Conservation (phyloP, 2,797 vertebrate genomes). For the Odontamblyopus rebecca region DNA sequence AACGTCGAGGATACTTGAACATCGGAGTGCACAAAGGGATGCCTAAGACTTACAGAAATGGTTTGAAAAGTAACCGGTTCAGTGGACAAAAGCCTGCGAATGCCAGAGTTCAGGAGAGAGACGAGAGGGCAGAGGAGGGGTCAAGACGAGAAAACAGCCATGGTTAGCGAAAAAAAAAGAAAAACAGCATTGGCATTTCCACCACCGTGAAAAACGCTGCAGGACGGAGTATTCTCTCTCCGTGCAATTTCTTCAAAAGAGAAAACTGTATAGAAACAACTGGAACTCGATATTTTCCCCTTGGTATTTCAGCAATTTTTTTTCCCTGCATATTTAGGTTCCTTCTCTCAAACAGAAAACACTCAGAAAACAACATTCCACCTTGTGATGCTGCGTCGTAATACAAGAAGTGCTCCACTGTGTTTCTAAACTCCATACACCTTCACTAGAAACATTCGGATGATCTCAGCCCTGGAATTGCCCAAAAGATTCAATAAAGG, state of each 20-base stretch:
- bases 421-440: too few relatives aligned
- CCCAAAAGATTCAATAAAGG: too few relatives aligned
- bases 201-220: not conserved
- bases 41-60: not conserved
- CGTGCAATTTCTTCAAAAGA: not conserved
- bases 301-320: too few relatives aligned
- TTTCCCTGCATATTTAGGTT: too few relatives aligned
- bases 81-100: constrained; percentile 1
- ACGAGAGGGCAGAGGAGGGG: not conserved
- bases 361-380: too few relatives aligned
- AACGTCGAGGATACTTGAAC: not conserved
- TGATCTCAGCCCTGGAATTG: too few relatives aligned
- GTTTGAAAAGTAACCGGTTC: not conserved
- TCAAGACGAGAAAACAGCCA: not conserved
- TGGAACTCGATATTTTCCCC: too few relatives aligned
- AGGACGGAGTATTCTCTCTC: not conserved
- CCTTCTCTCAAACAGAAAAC: too few relatives aligned
- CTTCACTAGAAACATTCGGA: too few relatives aligned
- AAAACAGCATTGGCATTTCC: not conserved
- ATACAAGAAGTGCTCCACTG: too few relatives aligned
- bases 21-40: not conserved
- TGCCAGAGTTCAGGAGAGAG: not conserved
- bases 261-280: not conserved
- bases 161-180: not conserved
- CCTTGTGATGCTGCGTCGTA: too few relatives aligned